Evolutionary conservation across 2,797 vertebrate species (phyloP).

Genomic region (Spea hammondii): DNA sequence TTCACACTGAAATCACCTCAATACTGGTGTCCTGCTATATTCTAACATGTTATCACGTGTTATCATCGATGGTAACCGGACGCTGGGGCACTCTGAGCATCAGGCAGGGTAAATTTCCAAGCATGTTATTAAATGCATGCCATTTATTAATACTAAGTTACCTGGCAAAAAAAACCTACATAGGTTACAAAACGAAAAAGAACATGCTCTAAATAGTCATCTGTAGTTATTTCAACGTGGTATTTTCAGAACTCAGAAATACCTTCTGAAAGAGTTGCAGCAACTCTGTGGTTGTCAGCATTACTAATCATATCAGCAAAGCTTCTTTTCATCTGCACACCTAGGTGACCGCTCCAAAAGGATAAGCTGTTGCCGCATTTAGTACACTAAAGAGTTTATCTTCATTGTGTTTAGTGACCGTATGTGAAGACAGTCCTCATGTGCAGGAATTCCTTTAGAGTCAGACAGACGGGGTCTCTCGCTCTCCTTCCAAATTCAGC

Average conservation of each 20-base stretch:
- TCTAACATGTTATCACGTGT: too few relatives aligned
- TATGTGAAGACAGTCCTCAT: constrained; percentile 26
- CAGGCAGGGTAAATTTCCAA: too few relatives aligned
- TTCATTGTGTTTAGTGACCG: constrained; percentile 43
- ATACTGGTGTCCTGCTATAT: too few relatives aligned
- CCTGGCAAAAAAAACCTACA: too few relatives aligned
- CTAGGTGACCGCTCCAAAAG: constrained; percentile 60
- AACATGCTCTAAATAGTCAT: not conserved
- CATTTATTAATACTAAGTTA: too few relatives aligned
- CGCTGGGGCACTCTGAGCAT: too few relatives aligned
- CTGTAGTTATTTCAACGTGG: not conserved
- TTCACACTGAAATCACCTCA: too few relatives aligned
- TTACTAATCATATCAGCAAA: constrained; percentile 59
- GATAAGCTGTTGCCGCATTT: constrained; percentile 67
- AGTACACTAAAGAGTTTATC: constrained; percentile 67
- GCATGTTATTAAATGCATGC: too few relatives aligned
- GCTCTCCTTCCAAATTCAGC: constrained; percentile 23
- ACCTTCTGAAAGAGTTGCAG: constrained; percentile 18
- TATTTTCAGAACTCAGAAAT: not conserved
- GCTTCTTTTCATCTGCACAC: constrained; percentile 58
- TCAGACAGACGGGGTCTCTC: not conserved
- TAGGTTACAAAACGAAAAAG: not conserved
- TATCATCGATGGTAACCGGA: too few relatives aligned
- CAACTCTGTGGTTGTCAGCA: constrained; percentile 49
- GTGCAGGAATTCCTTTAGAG: not conserved